Evolutionary conservation across 2,888 invertebrate species (phyloP), one percentile per base, ranked within the genome.

Genomic region (Cataglyphis altisquamis): DNA sequence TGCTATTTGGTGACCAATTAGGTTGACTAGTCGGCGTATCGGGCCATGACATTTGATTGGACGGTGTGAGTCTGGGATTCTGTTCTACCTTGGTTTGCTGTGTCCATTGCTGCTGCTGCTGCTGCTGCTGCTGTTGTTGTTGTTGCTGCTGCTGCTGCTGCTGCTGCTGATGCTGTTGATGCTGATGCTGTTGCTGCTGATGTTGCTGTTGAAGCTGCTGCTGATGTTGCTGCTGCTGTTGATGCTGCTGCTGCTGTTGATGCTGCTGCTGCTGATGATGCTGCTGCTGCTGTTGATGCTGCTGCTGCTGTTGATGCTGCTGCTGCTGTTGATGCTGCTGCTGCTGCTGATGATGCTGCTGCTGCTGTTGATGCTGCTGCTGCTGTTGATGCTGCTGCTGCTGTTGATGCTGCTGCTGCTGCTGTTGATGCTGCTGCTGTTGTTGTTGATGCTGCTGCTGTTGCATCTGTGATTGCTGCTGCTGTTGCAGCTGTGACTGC

Each of bases 71-170:
- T 86, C 94, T 90, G 3, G 94, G 93, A 86, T 92, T 94, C 93
- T 93, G 95, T 92, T 95, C 93, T 74, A 94, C 89, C 87, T 94
- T 94, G 29, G 96, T 94, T 95, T 96, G 91, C 95, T 96, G 91
- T 94, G 95, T 82, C 96, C 87, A 86, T 72, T 92, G 90, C 21
- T 66, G 86, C 29, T 91, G 87, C 6, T 92, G 92, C 36, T 80
- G 36, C 6, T 96, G 96, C 12, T 95, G 90, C 74, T 92, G 95
- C 92, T 90, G 86, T 36, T 90, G 90, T 3, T 89, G 89, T 95
- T 90, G 90, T 12, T 96, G 92, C 66, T 92, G 90, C 6, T 89
- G 89, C 95, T 96, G 91, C 95, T 96, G 91, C 94, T 95, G 83
- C 36, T 89, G 88, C 39, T 91, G 91, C 25, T 96, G 92, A 75